These are phyloP conservation scores for Cyprinodon diabolis DNA, from an alignment of 2,797 vertebrate species.

Conservation along the genomic window DNA sequence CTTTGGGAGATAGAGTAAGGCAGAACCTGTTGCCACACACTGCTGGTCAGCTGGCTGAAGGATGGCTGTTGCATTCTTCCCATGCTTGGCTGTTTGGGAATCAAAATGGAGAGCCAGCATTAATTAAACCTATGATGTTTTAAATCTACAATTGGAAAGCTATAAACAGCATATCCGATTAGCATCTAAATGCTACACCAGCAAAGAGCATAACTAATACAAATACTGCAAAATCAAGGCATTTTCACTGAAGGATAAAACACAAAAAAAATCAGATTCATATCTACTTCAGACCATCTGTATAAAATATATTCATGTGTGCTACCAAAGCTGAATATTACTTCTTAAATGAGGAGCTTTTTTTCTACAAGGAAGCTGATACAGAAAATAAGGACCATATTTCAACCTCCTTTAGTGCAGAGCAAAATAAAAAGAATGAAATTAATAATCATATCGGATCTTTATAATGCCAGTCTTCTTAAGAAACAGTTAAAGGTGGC, in stretches of 20 bases:
- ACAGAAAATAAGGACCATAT: not conserved
- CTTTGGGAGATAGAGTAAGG: not conserved
- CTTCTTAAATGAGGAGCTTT: not conserved
- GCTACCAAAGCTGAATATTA: not conserved
- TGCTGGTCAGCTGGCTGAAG: slow-evolving; percentile 1
- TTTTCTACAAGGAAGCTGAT: not conserved
- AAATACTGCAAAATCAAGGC: not conserved
- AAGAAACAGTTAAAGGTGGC: slow-evolving; percentile 2
- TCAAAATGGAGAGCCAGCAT: not conserved
- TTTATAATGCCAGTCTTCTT: not conserved
- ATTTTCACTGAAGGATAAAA: not conserved
- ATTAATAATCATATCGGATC: not conserved
- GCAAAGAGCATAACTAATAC: not conserved
- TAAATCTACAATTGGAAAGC: not conserved
- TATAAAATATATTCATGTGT: not conserved
- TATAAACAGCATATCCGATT: not conserved
- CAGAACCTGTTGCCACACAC: not conserved
- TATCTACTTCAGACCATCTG: not conserved
- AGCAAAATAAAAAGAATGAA: not conserved
- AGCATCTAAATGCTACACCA: not conserved
- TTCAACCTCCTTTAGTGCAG: not conserved
- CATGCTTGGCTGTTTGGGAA: not conserved
- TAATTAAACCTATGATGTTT: not conserved
- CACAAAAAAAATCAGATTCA: not conserved
- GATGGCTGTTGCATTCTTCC: not conserved